These are phyloP conservation scores for Drosophila kanapiae DNA, from an alignment of 1,140 invertebrate genomes.

Conservation along the genomic window DNA sequence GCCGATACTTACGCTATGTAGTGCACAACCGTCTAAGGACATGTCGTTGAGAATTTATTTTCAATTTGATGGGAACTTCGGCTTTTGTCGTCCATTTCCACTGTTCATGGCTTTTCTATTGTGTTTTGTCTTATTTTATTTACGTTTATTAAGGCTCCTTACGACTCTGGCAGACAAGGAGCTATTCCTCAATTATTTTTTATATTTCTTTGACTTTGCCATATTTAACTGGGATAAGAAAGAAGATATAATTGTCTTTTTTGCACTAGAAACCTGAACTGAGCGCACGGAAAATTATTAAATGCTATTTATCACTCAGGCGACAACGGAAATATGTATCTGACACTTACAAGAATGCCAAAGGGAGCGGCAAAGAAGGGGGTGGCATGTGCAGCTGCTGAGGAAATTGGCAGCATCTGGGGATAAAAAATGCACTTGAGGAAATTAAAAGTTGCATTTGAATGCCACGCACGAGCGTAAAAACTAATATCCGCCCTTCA, in stretches of 20 bases:
- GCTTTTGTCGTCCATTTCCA: conserved; percentile 42
- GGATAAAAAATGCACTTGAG: conserved; percentile 64
- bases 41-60: conserved; percentile 59
- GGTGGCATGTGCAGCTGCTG: conserved; percentile 54
- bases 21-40: conserved; percentile 21
- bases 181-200: conserved; percentile 41
- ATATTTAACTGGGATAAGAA: not conserved
- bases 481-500: conserved; percentile 73
- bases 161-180: conserved; percentile 8
- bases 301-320: conserved; percentile 71
- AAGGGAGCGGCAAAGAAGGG: conserved; percentile 7
- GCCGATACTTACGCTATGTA: conserved; percentile 35
- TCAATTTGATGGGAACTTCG: conserved; percentile 56
- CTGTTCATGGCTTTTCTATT: conserved; percentile 48
- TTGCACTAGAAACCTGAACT: conserved; percentile 16
- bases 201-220: conserved; percentile 5
- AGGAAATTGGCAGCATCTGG: conserved; percentile 72
- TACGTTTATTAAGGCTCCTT: conserved; percentile 33
- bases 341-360: conserved; percentile 52
- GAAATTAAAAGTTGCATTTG: conserved; percentile 78
- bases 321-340: conserved; percentile 64
- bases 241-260: conserved; percentile 43
- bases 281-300: conserved; percentile 56
- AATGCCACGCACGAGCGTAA: conserved; percentile 76
- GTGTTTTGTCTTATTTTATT: conserved; percentile 13